Evolutionary conservation across 2,888 invertebrate genomes (phyloP), one percentile per base, ranked within the genome.

Genomic region (Mayetiola destructor): DNA sequence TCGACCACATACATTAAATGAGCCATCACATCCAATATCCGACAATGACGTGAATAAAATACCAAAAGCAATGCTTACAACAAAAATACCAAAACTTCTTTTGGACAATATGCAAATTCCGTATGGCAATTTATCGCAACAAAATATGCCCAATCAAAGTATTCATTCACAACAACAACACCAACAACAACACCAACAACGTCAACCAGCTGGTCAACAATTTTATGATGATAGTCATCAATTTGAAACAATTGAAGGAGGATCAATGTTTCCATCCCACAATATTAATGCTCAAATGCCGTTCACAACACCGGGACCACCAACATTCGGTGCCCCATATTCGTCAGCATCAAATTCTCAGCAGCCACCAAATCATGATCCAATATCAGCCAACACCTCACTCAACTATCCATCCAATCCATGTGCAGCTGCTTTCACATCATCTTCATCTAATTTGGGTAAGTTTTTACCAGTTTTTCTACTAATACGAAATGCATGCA

Each of bases 361-460:
- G 21, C 48, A 40, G 59, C 72, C 77, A 56, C 69, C 30, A 42
- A 36, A 12, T 4, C 48, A 56, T 35, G 39, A 27, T 23, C 32
- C 32, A 37, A 56, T n/a, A n/a, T 6, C 53, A 12, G 12, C 16
- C 42, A 60, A 57, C 55, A 60, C 21, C 52, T 58, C 62, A 35
- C 59, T 53, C 4, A 52, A 35, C 4, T 57, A 52, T 52, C 29
- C 57, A 6, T 53, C 57, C 60, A 57, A 58, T 4, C 73, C 82
- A 0, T 83, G 83, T 66, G 79, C 80, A 6, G 87, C 88, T 6
- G 84, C 88, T 2, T 89, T 88, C 66, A 87, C 88, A 1, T 82
- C 87, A 8, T 85, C 87, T 0, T 83, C 85, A 58, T 87, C 87
- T 67, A 88, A 88, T 65, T 80, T 88, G 75, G 86, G n/a, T n/a